phyloP scores from a whole-genome alignment of 2,888 invertebrate genomes.

The Polydesmus complanatus region DNA sequence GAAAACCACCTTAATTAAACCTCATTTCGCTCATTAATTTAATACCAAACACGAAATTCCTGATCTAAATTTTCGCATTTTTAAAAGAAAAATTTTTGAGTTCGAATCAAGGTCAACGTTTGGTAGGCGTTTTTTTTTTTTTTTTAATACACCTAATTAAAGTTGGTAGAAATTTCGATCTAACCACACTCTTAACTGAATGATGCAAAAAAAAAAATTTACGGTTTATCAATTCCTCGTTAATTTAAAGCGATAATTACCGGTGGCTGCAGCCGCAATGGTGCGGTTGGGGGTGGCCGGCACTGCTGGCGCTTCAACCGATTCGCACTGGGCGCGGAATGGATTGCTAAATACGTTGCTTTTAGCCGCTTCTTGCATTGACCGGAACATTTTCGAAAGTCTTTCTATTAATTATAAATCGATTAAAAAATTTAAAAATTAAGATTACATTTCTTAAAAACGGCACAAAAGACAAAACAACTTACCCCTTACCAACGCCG shows the following conservation, averaged over 20 bases:
- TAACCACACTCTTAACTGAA: neutral
- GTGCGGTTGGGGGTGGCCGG: slow-evolving; percentile 22
- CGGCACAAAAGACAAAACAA: neutral
- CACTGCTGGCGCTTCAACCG: slow-evolving; percentile 8
- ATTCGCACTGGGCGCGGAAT: slow-evolving; percentile 28
- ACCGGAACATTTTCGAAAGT: slow-evolving; percentile 27
- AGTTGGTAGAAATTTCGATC: slow-evolving; percentile 1
- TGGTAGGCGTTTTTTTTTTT: neutral
- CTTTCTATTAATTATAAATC: no score
- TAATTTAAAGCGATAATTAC: slow-evolving; percentile 24
- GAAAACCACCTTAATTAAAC: no score
- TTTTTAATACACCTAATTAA: neutral
- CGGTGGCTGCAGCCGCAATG: slow-evolving; percentile 29
- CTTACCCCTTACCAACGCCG: neutral
- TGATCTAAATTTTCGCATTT: no score
- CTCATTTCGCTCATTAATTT: no score
- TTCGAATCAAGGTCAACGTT: no score
- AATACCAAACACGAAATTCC: no score
- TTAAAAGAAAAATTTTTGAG: no score
- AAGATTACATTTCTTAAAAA: no score
- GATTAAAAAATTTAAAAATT: no score
- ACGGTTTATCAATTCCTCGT: neutral
- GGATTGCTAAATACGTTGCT: slow-evolving; percentile 30
- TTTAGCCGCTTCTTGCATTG: slow-evolving; percentile 28
- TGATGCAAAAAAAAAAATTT: no score